These are phyloP conservation scores for Acromyrmex charruanus DNA, from an alignment of 1,140 invertebrate genomes.

Conservation along the genomic window DNA sequence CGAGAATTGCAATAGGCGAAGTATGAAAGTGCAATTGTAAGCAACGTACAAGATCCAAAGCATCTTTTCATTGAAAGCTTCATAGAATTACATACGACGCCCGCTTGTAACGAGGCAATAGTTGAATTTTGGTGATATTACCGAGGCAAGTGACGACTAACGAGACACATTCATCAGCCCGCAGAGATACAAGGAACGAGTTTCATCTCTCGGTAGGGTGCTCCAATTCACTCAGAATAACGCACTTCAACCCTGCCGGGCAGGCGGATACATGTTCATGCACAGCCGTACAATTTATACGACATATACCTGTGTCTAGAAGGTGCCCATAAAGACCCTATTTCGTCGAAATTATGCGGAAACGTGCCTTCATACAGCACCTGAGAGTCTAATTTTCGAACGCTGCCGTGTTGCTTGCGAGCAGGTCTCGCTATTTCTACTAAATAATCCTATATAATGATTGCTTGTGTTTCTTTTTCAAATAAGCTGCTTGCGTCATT, in stretches of 20 bases:
- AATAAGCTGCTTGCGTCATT: neutral
- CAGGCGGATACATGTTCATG: constrained; percentile 57
- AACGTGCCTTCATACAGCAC: constrained; percentile 52
- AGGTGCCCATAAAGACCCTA: constrained; percentile 57
- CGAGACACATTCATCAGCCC: constrained; percentile 77
- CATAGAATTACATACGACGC: constrained; percentile 59
- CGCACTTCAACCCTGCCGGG: constrained; percentile 63
- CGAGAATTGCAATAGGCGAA: constrained; percentile 25
- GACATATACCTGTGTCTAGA: constrained; percentile 59
- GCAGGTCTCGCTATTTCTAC: constrained; percentile 13
- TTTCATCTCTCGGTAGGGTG: constrained; percentile 67
- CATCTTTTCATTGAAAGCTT: constrained; percentile 25
- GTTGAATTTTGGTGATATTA: constrained; percentile 75
- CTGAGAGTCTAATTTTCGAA: constrained; percentile 61
- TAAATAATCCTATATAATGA: constrained; percentile 24
- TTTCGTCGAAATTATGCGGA: constrained; percentile 57
- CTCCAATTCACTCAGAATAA: constrained; percentile 75
- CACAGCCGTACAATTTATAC: constrained; percentile 68
- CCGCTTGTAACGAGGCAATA: constrained; percentile 69
- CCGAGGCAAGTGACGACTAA: constrained; percentile 76
- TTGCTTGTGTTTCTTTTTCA: neutral
- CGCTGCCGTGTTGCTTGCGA: neutral
- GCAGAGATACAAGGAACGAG: constrained; percentile 76
- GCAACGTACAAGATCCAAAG: constrained; percentile 26
- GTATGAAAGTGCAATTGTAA: constrained; percentile 34